phyloP scores from a whole-genome alignment of 1,140 invertebrate genomes.

The Drosophila erecta region DNA sequence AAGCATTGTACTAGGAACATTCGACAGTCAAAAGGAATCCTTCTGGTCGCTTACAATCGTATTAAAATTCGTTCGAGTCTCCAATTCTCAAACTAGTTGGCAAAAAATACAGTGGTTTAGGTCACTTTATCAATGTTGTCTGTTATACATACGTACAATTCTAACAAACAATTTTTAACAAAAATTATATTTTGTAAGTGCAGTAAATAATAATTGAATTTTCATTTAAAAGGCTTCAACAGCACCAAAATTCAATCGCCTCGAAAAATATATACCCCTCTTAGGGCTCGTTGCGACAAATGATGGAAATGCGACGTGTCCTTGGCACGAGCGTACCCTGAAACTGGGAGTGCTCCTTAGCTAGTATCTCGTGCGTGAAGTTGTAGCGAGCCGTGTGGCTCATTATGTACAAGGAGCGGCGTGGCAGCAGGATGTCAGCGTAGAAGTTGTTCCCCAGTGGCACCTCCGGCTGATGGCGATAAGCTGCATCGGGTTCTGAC shows the following conservation, averaged over 20 bases:
- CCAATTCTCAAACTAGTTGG: too few relatives aligned
- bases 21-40: too few relatives aligned
- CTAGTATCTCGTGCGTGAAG: constrained; percentile 96
- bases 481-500: constrained; percentile 37
- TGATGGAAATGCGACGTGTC: constrained; percentile 93
- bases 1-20: too few relatives aligned
- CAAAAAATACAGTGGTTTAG: too few relatives aligned
- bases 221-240: neutral
- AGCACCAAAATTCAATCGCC: neutral
- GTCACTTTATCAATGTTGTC: too few relatives aligned
- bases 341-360: constrained; percentile 91
- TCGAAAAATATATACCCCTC: neutral
- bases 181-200: too few relatives aligned
- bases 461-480: constrained; percentile 68
- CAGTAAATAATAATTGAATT: too few relatives aligned
- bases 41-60: too few relatives aligned
- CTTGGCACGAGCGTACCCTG: constrained; percentile 87
- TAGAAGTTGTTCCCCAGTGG: constrained; percentile 78
- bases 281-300: constrained; percentile 93
- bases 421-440: constrained; percentile 92
- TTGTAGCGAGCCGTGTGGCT: constrained; percentile 93
- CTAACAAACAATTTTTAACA: too few relatives aligned
- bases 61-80: too few relatives aligned
- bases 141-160: too few relatives aligned
- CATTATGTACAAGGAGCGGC: constrained; percentile 97